Evolutionary conservation across 2,797 vertebrate species (phyloP), one percentile per base, ranked within the genome.

Genomic region (Channallabes apus): DNA sequence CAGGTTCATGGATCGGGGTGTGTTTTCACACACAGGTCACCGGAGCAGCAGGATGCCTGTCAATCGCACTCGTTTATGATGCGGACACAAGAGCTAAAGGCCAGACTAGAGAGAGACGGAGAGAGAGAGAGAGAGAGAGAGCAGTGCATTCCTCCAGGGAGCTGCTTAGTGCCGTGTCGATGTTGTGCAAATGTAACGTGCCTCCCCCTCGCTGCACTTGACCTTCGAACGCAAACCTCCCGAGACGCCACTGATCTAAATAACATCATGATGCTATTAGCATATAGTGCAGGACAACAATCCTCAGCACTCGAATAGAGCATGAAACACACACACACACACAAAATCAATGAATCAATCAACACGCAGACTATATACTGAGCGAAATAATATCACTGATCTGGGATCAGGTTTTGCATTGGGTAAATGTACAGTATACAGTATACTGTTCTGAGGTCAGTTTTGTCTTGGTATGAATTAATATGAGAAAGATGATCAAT

Each of bases 221-320:
- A 94, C 94, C 94, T 94, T 92, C 88, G 85, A 89, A 82, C 54
- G 85, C 41, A 75, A 84, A 71, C 46, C 85, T 89, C 85, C 54
- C 9, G 78, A 86, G 67, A 61, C 93, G 91, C 90, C 88, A 94
- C 94, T 92, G 92, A 94, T 94, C 93, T 93, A 93, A 94, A 94
- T 94, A 94, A 93, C 93, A 94, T 93, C 89, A 92, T 93, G 92
- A 94, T 61, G 84, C 82, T 88, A 94, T 94, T 94, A 92, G 88
- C 93, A 94, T 94, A 93, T 85, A 89, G 73, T 78, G 88, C 87
- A 82, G 85, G 84, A 89, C 91, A 89, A 89, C 89, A 87, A 84
- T 73, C 79, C 82, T 18, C 79, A 87, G 84, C 69, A 51, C 86
- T 82, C 81, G 20, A 69, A 83, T n/a, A 56, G 82, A 82, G 86